Evolutionary conservation across 92 coral and sea anemone genomes (phyloP), one percentile per base, ranked within the genome.

Genomic region (Siderastrea radians): DNA sequence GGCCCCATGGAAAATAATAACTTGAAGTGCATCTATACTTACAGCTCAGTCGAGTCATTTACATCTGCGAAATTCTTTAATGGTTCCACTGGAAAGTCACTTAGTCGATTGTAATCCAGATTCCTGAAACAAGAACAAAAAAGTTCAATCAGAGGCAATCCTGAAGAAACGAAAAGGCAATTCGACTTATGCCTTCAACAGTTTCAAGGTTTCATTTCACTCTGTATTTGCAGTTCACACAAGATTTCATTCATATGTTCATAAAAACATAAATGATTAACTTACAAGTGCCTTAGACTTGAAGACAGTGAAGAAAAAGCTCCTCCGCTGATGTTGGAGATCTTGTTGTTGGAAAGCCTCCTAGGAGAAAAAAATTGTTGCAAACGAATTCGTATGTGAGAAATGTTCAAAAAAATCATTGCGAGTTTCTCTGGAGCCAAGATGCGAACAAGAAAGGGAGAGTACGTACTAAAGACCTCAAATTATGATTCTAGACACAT

Each of bases 31-130:
- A 26, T 26, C 38, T 3, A 68, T 66, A 85, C 89, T 85, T 77
- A 85, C 89, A 85, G 64, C 19, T 52, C 83, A 26, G 38, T 26
- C 38, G 38, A 26, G 38, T 26, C 38, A 43, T 11, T 8, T 16
- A 85, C 17, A 0, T n/a, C 65, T 5, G 75, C 65, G 8, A 85
- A 76, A 66, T 77, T 77, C 82, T 85, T 11, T 8, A 85, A 51
- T 47, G 47, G 11, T 10, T 85, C 79, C n/a, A 67, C 19, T 17
- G 89, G 89, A 76, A 85, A 85, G 46, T 75, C 76, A 26, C n/a
- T 75, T 1, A 85, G 73, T 5, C 38, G 82, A 77, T 85, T 85
- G 67, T 64, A 2, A 6, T 76, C 76, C 50, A 85, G 57, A 52
- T 85, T 54, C 38, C 89, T 85, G 81, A 74, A 73, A 61, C 48